A percentile compares a stretch with the other conserved stretches of the same genome.
Conservation (phyloP, 1,140 invertebrate species). For the Leptoteleia sp. region DNA sequence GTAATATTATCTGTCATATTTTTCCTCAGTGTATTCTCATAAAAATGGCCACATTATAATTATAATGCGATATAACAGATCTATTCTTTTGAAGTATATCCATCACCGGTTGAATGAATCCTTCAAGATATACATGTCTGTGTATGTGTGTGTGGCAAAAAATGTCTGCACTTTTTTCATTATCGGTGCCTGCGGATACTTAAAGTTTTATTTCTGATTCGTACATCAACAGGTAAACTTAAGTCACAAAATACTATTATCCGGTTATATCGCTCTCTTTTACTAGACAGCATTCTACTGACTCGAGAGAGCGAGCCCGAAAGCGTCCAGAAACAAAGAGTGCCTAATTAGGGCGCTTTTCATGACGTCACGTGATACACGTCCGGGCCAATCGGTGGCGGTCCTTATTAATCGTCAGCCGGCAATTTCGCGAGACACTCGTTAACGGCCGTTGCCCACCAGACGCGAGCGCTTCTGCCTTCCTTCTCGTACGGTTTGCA, state of each 20-base stretch:
- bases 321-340: conserved; percentile 8
- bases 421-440: conserved; percentile 23
- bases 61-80: too few species aligned
- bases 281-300: neutral
- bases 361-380: conserved; percentile 20
- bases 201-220: neutral
- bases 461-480: neutral
- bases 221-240: neutral
- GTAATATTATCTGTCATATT: too few species aligned
- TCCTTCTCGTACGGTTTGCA: neutral
- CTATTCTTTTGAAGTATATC: too few species aligned
- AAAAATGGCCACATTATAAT: too few species aligned
- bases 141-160: too few species aligned
- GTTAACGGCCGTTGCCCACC: conserved; percentile 27
- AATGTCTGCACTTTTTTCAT: too few species aligned
- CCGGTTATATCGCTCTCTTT: neutral
- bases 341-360: conserved; percentile 22
- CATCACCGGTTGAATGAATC: too few species aligned
- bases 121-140: too few species aligned
- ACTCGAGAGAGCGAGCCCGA: neutral
- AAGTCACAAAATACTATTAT: neutral
- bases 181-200: too few species aligned
- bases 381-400: neutral
- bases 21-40: too few species aligned
- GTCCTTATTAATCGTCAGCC: conserved; percentile 6